Conservation (phyloP, 1,140 invertebrate genomes). For the Diuraphis noxia region DNA sequence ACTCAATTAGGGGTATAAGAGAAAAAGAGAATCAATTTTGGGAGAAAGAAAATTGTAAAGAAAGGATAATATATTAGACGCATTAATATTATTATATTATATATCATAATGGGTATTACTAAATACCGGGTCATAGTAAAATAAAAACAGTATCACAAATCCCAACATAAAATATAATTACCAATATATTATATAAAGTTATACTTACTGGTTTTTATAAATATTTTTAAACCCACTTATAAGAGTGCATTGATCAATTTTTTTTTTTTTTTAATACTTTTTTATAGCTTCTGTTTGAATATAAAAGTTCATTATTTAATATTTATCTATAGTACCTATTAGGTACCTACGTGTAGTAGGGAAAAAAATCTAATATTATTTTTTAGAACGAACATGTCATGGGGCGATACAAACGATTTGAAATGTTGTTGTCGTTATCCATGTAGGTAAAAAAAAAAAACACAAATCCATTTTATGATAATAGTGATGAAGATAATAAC, state of each 20-base stretch:
- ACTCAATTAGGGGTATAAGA: too few species aligned
- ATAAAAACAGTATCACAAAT: background rate
- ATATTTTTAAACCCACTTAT: background rate
- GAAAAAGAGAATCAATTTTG: too few species aligned
- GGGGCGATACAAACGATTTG: background rate
- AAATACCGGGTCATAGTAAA: background rate
- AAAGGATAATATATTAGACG: too few species aligned
- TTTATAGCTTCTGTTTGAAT: background rate
- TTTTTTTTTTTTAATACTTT: background rate
- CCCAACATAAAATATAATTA: background rate
- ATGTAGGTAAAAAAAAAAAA: background rate
- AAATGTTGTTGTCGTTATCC: background rate
- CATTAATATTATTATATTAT: too few species aligned
- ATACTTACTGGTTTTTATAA: background rate
- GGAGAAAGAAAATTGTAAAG: too few species aligned
- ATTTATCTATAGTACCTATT: background rate
- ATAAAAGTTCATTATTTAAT: background rate
- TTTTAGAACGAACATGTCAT: background rate
- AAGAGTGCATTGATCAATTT: background rate
- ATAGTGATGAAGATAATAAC: conserved; percentile 22
- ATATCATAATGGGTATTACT: too few species aligned
- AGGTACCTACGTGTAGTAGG: background rate
- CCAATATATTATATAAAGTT: too few species aligned
- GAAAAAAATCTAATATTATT: background rate
- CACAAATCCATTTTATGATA: conserved; percentile 34